Evolutionary conservation across 2,888 invertebrate genomes (phyloP).

Genomic region (Tenthredo scrophulariae): DNA sequence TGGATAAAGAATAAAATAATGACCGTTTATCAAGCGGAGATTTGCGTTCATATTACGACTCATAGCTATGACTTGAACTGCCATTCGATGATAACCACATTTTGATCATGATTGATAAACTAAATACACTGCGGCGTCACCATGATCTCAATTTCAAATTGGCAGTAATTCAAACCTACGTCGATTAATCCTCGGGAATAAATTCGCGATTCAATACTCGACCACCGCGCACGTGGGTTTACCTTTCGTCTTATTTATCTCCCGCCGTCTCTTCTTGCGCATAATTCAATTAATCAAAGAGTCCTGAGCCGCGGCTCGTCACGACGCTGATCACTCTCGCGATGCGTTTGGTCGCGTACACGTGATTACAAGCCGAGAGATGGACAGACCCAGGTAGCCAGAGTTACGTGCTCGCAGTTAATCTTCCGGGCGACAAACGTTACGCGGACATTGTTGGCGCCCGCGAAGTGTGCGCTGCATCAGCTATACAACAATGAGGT

Average conservation of each 20-base stretch:
- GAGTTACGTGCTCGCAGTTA: conserved; percentile 73
- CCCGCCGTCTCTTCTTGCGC: conserved; percentile 48
- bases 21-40: conserved; percentile 12
- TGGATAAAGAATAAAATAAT: neutral
- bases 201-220: conserved; percentile 2
- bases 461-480: conserved; percentile 22
- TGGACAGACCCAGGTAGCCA: conserved; percentile 68
- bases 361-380: conserved; percentile 75
- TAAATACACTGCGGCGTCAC: neutral
- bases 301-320: neutral
- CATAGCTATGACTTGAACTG: neutral
- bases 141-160: neutral
- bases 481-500: conserved; percentile 7
- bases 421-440: conserved; percentile 74
- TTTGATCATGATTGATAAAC: conserved; percentile 13
- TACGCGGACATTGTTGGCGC: conserved; percentile 58
- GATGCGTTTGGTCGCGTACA: conserved; percentile 74
- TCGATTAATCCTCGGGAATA: neutral
- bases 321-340: conserved; percentile 73
- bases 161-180: neutral
- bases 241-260: conserved; percentile 33
- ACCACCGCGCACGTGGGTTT: neutral
- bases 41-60: neutral
- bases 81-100: neutral
- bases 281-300: conserved; percentile 73